Base-by-base conservation (phyloP, 2,113 vertebrate species). In the Nothocercus nigrocapillus region DNA sequence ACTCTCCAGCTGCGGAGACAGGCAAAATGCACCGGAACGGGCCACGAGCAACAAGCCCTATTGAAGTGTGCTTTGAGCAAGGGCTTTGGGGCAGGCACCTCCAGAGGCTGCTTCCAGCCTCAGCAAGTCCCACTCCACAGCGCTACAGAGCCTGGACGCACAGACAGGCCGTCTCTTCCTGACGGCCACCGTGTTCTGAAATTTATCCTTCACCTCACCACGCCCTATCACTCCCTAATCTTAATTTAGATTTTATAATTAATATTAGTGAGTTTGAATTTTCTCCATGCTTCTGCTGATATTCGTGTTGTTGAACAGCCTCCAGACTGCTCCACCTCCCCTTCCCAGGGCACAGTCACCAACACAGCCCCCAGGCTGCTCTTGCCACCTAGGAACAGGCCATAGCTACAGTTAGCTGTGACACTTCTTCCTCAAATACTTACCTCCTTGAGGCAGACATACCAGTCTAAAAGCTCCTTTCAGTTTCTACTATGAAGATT, bases 401-500 rank as follows among this genome's bases (percentile, higher is more conserved):
- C 66, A 56, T 11, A 32, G 66, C 16, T 44, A 74, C 8, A 25
- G 7, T 28, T n/a, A 74, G 40, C 22, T 80, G 76, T 38, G 49
- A 14, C n/a, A 66, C 32, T 67, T 94, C n/a, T 40, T 77, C 38
- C 59, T 73, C 67, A 76, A 68, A 85, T 38, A 62, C 44, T 51
- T 61, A 28, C 5, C 44, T 68, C 59, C 58, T 73, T 2, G 0
- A 2, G 73, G 62, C 25, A 84, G 32, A 49, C 17, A 82, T 87
- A 84, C 1, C 28, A 69, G 11, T 38, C 30, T 44, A 75, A 77
- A 78, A 86, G 9, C 10, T 36, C 49, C 36, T 80, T 82, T 45
- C 72, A 44, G 92, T 79, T 63, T 49, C 59, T 32, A 83, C 30
- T 24, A 67, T 18, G 12, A 91, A 95, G 45, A 18, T 82, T 77